Conservation (phyloP, 1,140 invertebrate genomes). For the Doryteuthis pealeii region DNA sequence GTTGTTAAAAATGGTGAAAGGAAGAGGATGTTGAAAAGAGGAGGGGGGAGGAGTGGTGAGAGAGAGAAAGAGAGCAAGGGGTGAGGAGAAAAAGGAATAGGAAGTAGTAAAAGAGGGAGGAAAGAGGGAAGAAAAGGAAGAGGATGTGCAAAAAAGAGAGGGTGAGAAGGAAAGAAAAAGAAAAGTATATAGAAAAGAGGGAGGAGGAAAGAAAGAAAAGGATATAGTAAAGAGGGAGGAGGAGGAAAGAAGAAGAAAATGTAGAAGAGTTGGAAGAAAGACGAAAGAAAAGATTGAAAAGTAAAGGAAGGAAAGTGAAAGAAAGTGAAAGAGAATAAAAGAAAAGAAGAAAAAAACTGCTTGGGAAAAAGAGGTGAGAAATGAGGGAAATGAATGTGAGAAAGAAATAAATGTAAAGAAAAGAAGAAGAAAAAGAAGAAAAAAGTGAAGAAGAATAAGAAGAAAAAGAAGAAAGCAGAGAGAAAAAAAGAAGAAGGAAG, state of each 20-base stretch:
- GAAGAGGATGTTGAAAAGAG: too few relatives aligned
- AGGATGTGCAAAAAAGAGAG: neutral
- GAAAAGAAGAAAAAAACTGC: neutral
- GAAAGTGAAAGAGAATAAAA: neutral
- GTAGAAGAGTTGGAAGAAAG: too few relatives aligned
- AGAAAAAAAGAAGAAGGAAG: neutral
- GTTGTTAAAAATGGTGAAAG: too few relatives aligned
- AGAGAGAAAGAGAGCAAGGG: neutral
- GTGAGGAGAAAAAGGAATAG: neutral
- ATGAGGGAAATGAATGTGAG: neutral
- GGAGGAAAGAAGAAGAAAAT: too few relatives aligned
- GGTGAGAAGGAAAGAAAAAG: neutral
- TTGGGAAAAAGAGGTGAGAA: neutral
- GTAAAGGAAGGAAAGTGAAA: neutral
- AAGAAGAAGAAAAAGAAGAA: neutral
- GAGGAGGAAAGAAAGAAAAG: neutral
- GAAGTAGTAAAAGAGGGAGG: neutral
- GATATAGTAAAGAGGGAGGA: too few relatives aligned
- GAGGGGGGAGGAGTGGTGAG: too few relatives aligned
- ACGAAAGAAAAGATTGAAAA: too few relatives aligned
- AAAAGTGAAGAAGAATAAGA: neutral
- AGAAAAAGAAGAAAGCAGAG: neutral
- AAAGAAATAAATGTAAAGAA: too few relatives aligned
- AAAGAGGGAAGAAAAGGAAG: neutral
- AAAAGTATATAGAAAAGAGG: neutral